These are phyloP conservation scores for Habroteleia sp. DNA, from an alignment of 2,888 invertebrate species.

Conservation along the genomic window DNA sequence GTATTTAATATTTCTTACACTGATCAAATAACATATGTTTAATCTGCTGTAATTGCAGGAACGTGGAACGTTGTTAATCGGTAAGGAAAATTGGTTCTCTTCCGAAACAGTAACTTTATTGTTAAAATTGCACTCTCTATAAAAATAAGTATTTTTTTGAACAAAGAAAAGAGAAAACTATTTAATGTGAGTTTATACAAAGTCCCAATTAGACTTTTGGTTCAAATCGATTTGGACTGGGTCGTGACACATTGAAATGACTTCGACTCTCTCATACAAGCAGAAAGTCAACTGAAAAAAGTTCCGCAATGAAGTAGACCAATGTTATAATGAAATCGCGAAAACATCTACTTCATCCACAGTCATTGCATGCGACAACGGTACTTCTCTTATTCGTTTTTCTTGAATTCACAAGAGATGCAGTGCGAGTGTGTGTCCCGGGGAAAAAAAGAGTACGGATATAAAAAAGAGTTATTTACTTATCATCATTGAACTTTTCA, in stretches of 20 bases:
- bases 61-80: too few species aligned
- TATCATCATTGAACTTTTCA: conserved; percentile 1
- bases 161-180: conserved; percentile 6
- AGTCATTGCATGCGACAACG: conserved; percentile 39
- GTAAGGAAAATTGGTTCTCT: too few species aligned
- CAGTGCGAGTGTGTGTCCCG: neutral
- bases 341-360: conserved; percentile 59
- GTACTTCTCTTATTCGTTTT: conserved; percentile 37
- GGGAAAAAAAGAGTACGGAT: conserved; percentile 2
- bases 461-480: conserved; percentile 10
- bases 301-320: conserved; percentile 34
- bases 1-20: too few species aligned
- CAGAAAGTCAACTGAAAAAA: conserved; percentile 44
- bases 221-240: conserved; percentile 32
- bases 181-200: conserved; percentile 25
- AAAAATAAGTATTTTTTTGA: too few species aligned
- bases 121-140: too few species aligned
- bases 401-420: conserved; percentile 11
- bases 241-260: conserved; percentile 54
- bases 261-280: conserved; percentile 20
- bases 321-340: conserved; percentile 55
- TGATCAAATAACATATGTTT: too few species aligned
- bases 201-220: conserved; percentile 43
- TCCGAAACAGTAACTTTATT: too few species aligned
- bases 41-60: too few species aligned